phyloP scores from a whole-genome alignment of 2,797 vertebrate genomes.

The Characodon lateralis region DNA sequence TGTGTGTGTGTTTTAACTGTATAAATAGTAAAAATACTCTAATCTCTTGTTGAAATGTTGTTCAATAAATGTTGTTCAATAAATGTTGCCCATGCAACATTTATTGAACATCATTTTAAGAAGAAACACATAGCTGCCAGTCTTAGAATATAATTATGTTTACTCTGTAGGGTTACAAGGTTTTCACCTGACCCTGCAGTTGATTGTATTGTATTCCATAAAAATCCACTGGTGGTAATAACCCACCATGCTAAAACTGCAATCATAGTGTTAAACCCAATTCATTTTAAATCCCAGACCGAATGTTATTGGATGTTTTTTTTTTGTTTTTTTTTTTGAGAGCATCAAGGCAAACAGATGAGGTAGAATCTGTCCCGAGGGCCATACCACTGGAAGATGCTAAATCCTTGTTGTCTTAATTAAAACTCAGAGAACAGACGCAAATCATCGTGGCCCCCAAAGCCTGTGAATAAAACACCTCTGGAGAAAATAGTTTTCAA shows the following conservation, averaged over 20 bases:
- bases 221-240: slow-evolving; percentile 29
- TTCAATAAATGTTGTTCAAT: too few relatives aligned
- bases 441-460: slow-evolving; percentile 49
- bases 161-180: not conserved
- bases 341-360: slow-evolving; percentile 44
- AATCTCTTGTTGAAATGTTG: slow-evolving; percentile 13
- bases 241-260: slow-evolving; percentile 16
- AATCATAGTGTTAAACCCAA: slow-evolving; percentile 19
- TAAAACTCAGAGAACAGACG: slow-evolving; percentile 64
- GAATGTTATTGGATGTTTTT: slow-evolving; percentile 35
- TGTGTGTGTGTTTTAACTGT: not conserved
- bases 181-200: slow-evolving; percentile 9
- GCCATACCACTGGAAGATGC: slow-evolving; percentile 56
- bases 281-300: slow-evolving; percentile 39
- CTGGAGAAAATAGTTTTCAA: slow-evolving; percentile 56
- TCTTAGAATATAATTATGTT: slow-evolving; percentile 27
- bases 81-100: slow-evolving; percentile 7
- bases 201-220: not conserved
- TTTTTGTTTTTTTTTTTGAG: slow-evolving; percentile 37
- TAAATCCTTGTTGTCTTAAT: slow-evolving; percentile 76
- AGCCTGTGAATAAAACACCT: slow-evolving; percentile 40
- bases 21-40: slow-evolving; percentile 1
- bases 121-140: slow-evolving; percentile 18
- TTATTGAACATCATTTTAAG: slow-evolving; percentile 22
- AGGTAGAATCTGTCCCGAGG: slow-evolving; percentile 58